Conservation (phyloP, 2,113 vertebrate species). For the Aegithalos caudatus region DNA sequence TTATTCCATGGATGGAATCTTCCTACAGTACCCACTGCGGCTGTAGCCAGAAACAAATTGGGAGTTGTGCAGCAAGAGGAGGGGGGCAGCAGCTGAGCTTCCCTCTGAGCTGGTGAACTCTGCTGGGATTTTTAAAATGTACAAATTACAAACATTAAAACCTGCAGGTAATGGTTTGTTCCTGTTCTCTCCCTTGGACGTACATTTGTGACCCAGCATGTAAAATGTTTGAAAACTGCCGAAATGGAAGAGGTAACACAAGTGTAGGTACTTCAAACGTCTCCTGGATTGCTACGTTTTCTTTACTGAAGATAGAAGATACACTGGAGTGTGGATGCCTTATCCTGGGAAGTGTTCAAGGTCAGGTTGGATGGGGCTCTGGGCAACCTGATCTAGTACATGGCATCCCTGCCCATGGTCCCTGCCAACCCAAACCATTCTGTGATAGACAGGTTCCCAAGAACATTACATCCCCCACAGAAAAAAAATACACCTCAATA, state of each 20-base stretch:
- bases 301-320: not conserved
- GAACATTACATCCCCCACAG: not conserved
- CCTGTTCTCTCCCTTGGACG: not conserved
- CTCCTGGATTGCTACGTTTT: accelerated
- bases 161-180: not conserved
- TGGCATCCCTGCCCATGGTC: not conserved
- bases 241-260: not conserved
- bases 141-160: not conserved
- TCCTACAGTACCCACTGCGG: not conserved
- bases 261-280: not conserved
- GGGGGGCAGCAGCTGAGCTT: not conserved
- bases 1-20: not conserved
- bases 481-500: not conserved
- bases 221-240: not conserved
- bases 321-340: not conserved
- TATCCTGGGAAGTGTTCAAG: accelerated
- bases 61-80: accelerated
- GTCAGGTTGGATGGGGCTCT: not conserved
- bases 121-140: not conserved
- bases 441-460: not conserved
- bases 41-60: not conserved
- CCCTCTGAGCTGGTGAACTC: not conserved
- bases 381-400: not conserved
- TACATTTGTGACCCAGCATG: not conserved
- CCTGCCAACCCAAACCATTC: not conserved